Evolutionary conservation across 2,113 vertebrate genomes (phyloP).

Genomic region (Varanus komodoensis): DNA sequence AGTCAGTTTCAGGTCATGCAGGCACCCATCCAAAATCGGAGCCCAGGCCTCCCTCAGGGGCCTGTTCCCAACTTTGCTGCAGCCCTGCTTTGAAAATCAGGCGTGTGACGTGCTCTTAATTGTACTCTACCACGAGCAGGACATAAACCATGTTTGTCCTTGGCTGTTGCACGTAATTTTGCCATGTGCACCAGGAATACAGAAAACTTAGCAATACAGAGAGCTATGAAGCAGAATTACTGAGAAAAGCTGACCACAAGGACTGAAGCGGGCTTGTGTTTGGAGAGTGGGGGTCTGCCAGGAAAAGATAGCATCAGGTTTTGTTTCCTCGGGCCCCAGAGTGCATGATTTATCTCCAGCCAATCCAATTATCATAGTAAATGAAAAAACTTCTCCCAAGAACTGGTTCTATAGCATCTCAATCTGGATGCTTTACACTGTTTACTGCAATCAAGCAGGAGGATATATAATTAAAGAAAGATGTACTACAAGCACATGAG

Average conservation of each 20-base stretch:
- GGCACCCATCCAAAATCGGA: not conserved
- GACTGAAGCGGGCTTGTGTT: not conserved
- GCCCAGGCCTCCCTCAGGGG: not conserved
- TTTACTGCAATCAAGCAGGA: slow-evolving; percentile 31
- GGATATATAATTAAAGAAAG: slow-evolving; percentile 50
- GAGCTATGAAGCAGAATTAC: slow-evolving; percentile 50
- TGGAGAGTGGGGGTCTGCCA: not conserved
- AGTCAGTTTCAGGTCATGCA: not conserved
- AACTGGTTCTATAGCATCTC: slow-evolving; percentile 26
- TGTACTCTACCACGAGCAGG: not conserved
- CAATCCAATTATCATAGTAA: slow-evolving; percentile 54
- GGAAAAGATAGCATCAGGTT: slow-evolving; percentile 55
- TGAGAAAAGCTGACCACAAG: slow-evolving; percentile 27
- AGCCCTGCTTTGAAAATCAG: not conserved
- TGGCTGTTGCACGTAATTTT: slow-evolving; percentile 31
- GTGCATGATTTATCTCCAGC: slow-evolving; percentile 59
- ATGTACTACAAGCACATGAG: not conserved
- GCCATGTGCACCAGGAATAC: slow-evolving; percentile 38
- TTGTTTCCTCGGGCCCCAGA: slow-evolving; percentile 53
- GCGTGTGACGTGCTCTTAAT: too few relatives aligned
- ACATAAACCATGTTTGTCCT: not conserved
- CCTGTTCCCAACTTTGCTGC: too few relatives aligned
- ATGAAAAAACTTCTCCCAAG: slow-evolving; percentile 53
- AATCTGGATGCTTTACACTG: slow-evolving; percentile 16
- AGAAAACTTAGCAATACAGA: slow-evolving; percentile 35